A percentile compares a stretch with the other conserved stretches of the same genome.
Evolutionary conservation across 2,888 invertebrate genomes (phyloP).

Genomic region (Argyresthia goedartella): DNA sequence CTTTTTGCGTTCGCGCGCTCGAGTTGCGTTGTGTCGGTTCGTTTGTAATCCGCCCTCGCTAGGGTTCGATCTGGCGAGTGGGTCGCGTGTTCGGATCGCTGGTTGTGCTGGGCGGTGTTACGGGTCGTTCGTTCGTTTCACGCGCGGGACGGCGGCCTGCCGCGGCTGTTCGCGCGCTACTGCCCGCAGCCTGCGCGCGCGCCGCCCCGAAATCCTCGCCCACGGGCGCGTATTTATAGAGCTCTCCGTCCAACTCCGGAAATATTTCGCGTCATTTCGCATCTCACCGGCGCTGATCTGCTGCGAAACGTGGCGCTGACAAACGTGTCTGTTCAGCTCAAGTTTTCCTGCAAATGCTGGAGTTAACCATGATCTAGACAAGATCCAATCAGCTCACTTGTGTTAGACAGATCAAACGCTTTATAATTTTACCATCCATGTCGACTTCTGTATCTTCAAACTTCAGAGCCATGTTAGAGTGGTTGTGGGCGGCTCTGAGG

Average conservation of each 20-base stretch:
- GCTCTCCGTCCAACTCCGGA: slow-evolving; percentile 67
- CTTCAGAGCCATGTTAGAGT: not conserved
- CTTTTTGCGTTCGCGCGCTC: slow-evolving; percentile 68
- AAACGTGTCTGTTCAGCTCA: not conserved
- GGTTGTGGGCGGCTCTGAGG: slow-evolving; percentile 38
- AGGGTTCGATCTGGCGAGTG: slow-evolving; percentile 26
- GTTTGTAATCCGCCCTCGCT: slow-evolving; percentile 42
- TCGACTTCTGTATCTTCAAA: not conserved
- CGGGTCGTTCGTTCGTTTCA: slow-evolving; percentile 66
- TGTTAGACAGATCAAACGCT: not conserved
- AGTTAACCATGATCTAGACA: not conserved
- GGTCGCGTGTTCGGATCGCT: not conserved
- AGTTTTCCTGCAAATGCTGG: no score
- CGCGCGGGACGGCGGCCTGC: slow-evolving; percentile 65
- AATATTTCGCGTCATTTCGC: slow-evolving; percentile 71
- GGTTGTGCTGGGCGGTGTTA: slow-evolving; percentile 11
- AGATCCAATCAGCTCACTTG: not conserved
- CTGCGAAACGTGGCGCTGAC: not conserved
- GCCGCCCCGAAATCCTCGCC: slow-evolving; percentile 63
- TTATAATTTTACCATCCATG: not conserved
- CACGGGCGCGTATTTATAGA: slow-evolving; percentile 68
- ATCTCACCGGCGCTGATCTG: slow-evolving; percentile 39
- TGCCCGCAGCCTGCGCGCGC: slow-evolving; percentile 24
- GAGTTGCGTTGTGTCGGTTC: slow-evolving; percentile 59
- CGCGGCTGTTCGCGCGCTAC: slow-evolving; percentile 69